Base-by-base conservation (phyloP, 2,113 vertebrate species). In the Spea bombifrons region DNA sequence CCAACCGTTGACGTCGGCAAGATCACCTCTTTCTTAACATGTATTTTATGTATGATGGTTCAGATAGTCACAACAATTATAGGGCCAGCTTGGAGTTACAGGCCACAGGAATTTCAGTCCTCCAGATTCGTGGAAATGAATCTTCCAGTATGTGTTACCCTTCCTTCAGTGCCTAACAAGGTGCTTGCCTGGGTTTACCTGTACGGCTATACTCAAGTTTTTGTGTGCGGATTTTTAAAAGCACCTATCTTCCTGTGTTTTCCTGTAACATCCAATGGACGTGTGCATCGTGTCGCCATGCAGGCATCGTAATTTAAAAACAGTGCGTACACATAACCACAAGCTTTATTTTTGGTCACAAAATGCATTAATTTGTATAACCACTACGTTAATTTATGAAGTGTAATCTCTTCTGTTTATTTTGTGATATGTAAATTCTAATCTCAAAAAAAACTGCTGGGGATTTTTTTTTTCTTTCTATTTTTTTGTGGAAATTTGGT, bases 361-460 rank as follows among this genome's bases (percentile, higher is more conserved):
- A 73, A 73, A 66, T 73, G 71, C 77, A 73, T 80, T 73, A 30
- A 49, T 69, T 73, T 67, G 50, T 73, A 46, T 73, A 80, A 80
- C 77, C 77, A 80, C 77, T 80, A 80, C 77, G 17, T 68, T 46
- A 49, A 67, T 73, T 73, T 67, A 67, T 66, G 61, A 69, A 46
- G 64, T 48, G 69, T 72, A 5, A 44, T 50, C 15, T 71, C 6
- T 48, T 50, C 5, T 53, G 44, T 30, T 64, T 50, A 15, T 78
- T 71, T 45, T 45, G 52, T 71, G 45, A 53, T 15, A 46, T 43
- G 12, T 65, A 5, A 72, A 45, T 50, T 43, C 66, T 79, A 8
- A 79, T 79, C 61, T 79, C 61, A 66, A 44, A 48, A 50, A n/a
- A 70, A 70, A 72, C 76, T 79, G 76, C 70, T 73, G 69, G 55